Percentiles rank a stretch among this genome's conserved stretches.
Conservation (phyloP, 2,113 vertebrate genomes). For the Leptobrachium ailaonicum region DNA sequence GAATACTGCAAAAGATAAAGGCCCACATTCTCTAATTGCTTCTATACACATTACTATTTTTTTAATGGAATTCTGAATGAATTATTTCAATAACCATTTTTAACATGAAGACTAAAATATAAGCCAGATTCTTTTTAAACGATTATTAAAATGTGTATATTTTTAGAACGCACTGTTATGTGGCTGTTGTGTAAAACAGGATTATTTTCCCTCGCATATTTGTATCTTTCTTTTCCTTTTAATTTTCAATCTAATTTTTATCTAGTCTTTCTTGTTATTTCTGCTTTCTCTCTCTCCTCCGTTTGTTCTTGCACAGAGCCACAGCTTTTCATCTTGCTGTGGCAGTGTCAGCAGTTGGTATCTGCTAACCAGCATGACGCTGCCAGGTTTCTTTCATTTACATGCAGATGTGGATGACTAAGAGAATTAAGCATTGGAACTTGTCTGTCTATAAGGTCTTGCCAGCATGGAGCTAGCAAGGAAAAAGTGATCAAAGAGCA, state of each 20-base stretch:
- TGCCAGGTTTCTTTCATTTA: slow-evolving; percentile 53
- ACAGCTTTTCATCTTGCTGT: slow-evolving; percentile 47
- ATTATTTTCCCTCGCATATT: slow-evolving; percentile 15
- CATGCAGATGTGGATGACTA: slow-evolving; percentile 49
- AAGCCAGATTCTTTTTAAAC: too few species aligned
- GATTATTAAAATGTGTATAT: neutral
- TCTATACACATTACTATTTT: too few species aligned
- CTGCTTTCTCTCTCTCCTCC: slow-evolving; percentile 31
- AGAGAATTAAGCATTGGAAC: slow-evolving; percentile 43
- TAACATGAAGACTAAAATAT: too few species aligned
- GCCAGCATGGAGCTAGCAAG: slow-evolving; percentile 52
- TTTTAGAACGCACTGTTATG: slow-evolving; percentile 24
- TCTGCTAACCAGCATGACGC: slow-evolving; percentile 43
- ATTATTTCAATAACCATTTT: too few species aligned
- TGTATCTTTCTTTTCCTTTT: slow-evolving; percentile 12
- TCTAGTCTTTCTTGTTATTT: slow-evolving; percentile 41
- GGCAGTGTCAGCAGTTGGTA: slow-evolving; percentile 50
- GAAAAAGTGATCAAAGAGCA: slow-evolving; percentile 52
- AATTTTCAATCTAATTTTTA: slow-evolving; percentile 35
- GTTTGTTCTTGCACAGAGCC: slow-evolving; percentile 50
- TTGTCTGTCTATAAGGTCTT: slow-evolving; percentile 49
- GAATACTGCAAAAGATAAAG: too few species aligned
- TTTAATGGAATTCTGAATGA: too few species aligned
- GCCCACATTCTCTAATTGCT: too few species aligned
- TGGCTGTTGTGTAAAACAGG: slow-evolving; percentile 18